phyloP scores from a whole-genome alignment of 2,797 vertebrate species.

The Thamnophis elegans region DNA sequence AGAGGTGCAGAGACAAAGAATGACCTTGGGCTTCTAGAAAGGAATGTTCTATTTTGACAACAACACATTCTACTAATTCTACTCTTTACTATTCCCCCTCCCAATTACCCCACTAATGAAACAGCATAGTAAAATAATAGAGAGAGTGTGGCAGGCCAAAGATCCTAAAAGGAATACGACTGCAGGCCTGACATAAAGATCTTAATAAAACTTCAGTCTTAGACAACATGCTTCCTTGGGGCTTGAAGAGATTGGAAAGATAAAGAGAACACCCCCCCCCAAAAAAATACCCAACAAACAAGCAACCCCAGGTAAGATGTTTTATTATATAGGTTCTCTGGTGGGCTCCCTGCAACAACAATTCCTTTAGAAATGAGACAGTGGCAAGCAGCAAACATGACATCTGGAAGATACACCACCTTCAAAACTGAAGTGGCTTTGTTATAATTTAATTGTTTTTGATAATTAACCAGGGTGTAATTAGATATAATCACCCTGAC shows the following conservation, averaged over 20 bases:
- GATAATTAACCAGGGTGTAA: constrained; percentile 76
- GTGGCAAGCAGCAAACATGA: constrained; percentile 18
- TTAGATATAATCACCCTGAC: constrained; percentile 76
- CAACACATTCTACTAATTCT: no score
- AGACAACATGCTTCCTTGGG: background rate
- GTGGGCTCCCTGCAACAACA: constrained; percentile 24
- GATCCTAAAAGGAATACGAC: no score
- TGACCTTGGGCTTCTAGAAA: no score
- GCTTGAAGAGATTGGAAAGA: background rate
- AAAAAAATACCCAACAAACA: background rate
- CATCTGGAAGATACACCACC: constrained; percentile 71
- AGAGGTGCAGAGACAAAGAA: no score
- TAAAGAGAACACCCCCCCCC: background rate
- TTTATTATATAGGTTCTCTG: constrained; percentile 2
- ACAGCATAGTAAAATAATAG: no score
- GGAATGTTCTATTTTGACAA: no score
- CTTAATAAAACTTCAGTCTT: background rate
- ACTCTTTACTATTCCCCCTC: no score
- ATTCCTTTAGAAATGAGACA: constrained; percentile 46
- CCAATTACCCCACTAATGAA: no score
- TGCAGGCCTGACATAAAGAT: background rate
- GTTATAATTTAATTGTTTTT: constrained; percentile 71
- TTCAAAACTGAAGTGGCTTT: constrained; percentile 53
- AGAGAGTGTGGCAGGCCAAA: no score
- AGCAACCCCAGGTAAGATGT: background rate